Conservation (phyloP, 2,888 invertebrate species). For the Drosophila pseudotakahashii region DNA sequence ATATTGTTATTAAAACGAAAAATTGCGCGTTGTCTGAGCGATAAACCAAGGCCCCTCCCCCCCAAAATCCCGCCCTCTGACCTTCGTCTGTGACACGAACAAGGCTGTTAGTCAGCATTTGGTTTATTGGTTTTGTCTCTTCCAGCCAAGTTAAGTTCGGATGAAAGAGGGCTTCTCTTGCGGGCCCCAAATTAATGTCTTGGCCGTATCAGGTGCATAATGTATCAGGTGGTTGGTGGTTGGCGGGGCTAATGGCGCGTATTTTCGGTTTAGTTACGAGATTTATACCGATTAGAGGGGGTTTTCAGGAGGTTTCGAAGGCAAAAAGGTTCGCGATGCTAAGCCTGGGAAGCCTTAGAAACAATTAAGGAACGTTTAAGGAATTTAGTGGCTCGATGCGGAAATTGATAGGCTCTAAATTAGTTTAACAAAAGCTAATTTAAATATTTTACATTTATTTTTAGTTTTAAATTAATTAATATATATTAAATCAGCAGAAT, state of each 20-base stretch:
- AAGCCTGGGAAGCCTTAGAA: background rate
- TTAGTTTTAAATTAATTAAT: no score
- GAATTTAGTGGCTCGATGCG: slow-evolving; percentile 12
- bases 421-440: background rate
- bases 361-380: background rate
- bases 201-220: slow-evolving; percentile 44
- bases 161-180: slow-evolving; percentile 1
- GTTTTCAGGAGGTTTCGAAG: background rate
- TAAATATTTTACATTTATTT: background rate
- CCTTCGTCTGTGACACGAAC: slow-evolving; percentile 30
- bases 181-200: slow-evolving; percentile 48
- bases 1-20: slow-evolving; percentile 64
- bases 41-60: slow-evolving; percentile 36
- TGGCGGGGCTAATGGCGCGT: slow-evolving; percentile 36
- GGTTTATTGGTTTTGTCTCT: slow-evolving; percentile 54
- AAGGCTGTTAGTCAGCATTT: slow-evolving; percentile 48
- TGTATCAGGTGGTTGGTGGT: slow-evolving; percentile 39
- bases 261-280: slow-evolving; percentile 53
- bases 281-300: slow-evolving; percentile 48
- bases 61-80: slow-evolving; percentile 10
- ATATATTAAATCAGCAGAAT: no score
- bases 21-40: slow-evolving; percentile 47
- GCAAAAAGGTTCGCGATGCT: background rate
- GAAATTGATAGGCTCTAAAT: slow-evolving; percentile 7
- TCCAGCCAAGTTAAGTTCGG: slow-evolving; percentile 8